Evolutionary conservation across 1,140 invertebrate genomes (phyloP), one percentile per base, ranked within the genome.

Genomic region (Protaetia brevitarsis): DNA sequence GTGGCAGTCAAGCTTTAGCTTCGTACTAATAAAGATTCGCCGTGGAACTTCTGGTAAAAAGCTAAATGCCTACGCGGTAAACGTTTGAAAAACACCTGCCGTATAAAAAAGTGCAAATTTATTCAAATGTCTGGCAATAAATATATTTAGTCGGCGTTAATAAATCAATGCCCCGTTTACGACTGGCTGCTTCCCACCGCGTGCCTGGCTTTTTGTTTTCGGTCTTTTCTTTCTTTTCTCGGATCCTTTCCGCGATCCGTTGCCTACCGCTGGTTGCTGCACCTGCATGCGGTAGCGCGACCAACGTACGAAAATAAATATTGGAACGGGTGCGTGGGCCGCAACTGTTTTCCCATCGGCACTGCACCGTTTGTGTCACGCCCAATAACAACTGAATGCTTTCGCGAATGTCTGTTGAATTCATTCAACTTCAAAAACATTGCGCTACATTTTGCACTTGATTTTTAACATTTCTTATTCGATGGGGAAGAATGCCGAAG

Each of bases 311-410:
- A 45, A 45, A 45, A 45, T 45, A 45, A 45, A 45, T 45, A 45
- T 45, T 19, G 41, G 41, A 45, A 19, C 41, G n/a, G 41, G 41
- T 8, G 41, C 41, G 41, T 45, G 13, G 41, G 41, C 16, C 41
- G 16, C 19, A 19, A 19, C 10, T 13, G 23, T 45, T 45, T 19
- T 45, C 41, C 16, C 41, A 45, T 45, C 41, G 41, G 41, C 16
- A 37, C 5, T 45, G n/a, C n/a, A n/a, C n/a, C n/a, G n/a, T n/a
- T n/a, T 19, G 41, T 2, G 23, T 45, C 41, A 45, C 41, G 13
- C 41, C 41, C 41, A 45, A 45, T 41, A 41, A 41, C 37, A 41
- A n/a, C n/a, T n/a, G n/a, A n/a, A n/a, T n/a, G n/a, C n/a, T n/a
- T n/a, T n/a, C n/a, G n/a, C n/a, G n/a, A n/a, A n/a, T n/a, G n/a